Conservation (phyloP, 2,113 vertebrate genomes). For the Taxidea taxus region DNA sequence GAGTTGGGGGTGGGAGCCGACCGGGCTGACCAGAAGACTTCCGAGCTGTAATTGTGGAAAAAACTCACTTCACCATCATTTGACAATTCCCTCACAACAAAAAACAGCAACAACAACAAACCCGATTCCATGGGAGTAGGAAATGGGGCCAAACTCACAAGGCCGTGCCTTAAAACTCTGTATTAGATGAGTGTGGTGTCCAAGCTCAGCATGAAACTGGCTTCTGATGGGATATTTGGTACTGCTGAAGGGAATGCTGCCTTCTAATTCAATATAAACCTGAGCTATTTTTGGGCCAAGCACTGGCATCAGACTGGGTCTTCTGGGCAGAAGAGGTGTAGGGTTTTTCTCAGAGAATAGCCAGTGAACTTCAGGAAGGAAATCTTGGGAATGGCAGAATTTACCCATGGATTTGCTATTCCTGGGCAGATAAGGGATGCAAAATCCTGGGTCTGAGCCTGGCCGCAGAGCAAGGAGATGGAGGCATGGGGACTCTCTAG, state of each 20-base stretch:
- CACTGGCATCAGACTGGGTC: not conserved
- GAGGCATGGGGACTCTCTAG: not conserved
- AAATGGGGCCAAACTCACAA: not conserved
- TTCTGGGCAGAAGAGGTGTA: not conserved
- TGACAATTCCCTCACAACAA: not conserved
- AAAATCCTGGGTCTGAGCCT: not conserved
- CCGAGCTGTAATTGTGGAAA: constrained; percentile 77
- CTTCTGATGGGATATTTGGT: not conserved
- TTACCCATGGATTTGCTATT: not conserved
- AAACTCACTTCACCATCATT: not conserved
- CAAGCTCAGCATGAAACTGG: not conserved
- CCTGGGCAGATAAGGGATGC: rapidly evolving
- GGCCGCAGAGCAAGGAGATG: not conserved
- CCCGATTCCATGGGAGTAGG: not conserved
- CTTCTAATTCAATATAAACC: not conserved
- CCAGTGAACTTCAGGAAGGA: not conserved
- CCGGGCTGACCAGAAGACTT: constrained; percentile 84
- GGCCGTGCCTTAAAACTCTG: not conserved
- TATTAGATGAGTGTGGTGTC: not conserved
- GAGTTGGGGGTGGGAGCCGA: constrained; percentile 82
- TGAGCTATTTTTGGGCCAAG: not conserved
- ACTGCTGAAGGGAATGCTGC: not conserved
- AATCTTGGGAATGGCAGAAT: not conserved
- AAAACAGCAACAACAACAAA: not conserved
- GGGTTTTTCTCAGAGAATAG: not conserved